Conservation (phyloP, 2,888 invertebrate species). For the Leptura quadrifasciata region DNA sequence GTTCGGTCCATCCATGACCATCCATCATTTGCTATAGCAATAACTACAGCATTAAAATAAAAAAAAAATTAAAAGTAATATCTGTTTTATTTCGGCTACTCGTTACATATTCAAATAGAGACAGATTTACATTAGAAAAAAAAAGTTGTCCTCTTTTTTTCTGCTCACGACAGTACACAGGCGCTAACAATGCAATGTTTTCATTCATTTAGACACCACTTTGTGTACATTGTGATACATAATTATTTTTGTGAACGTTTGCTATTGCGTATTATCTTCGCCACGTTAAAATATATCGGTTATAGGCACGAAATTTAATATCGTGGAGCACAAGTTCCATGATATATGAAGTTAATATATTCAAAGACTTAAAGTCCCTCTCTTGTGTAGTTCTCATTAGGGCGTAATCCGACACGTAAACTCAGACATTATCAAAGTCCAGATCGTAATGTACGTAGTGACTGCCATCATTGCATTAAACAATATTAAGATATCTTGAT, state of each 20-base stretch:
- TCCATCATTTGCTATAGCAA: no score
- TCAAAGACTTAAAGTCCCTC: conserved; percentile 32
- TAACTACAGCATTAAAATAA: no score
- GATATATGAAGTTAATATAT: conserved; percentile 38
- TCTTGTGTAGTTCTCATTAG: conserved; percentile 52
- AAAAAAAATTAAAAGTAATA: no score
- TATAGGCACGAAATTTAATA: conserved; percentile 25
- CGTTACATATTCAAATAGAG: no score
- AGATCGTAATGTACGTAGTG: conserved; percentile 60
- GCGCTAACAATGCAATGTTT: neutral
- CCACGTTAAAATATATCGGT: conserved; percentile 21
- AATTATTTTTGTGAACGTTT: neutral
- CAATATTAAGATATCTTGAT: conserved; percentile 70
- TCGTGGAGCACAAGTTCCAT: conserved; percentile 8
- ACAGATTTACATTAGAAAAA: no score
- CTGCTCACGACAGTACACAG: no score
- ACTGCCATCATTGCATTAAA: conserved; percentile 65
- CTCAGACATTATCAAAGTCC: conserved; percentile 63
- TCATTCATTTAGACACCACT: neutral
- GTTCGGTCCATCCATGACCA: no score
- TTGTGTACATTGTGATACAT: neutral
- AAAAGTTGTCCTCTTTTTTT: no score
- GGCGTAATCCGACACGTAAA: conserved; percentile 61
- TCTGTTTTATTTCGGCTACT: no score
- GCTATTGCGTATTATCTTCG: neutral